These are phyloP conservation scores for Brotula barbata DNA, from an alignment of 2,797 vertebrate species.

Conservation along the genomic window DNA sequence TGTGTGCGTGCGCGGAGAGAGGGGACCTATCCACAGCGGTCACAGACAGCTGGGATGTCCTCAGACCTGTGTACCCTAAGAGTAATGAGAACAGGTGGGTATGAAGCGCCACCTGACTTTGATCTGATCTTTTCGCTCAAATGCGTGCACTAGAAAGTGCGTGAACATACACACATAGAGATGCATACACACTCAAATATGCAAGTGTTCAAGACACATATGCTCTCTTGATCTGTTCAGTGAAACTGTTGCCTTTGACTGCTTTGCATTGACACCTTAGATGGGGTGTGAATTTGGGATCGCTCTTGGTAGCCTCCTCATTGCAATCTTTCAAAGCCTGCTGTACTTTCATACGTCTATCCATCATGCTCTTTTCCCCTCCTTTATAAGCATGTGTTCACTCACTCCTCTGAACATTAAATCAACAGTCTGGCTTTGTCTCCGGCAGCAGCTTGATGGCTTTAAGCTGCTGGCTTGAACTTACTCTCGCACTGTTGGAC, in stretches of 20 bases:
- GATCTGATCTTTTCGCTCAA: slow-evolving; percentile 52
- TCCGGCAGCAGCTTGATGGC: slow-evolving; percentile 67
- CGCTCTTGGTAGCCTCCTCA: slow-evolving; percentile 65
- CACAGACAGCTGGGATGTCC: slow-evolving; percentile 58
- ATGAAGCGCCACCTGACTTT: slow-evolving; percentile 64
- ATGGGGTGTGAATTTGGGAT: slow-evolving; percentile 71
- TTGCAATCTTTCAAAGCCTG: slow-evolving; percentile 70
- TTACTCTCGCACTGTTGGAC: slow-evolving; percentile 52
- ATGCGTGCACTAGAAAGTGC: slow-evolving; percentile 13
- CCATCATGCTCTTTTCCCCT: slow-evolving; percentile 68
- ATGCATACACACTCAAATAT: slow-evolving; percentile 7
- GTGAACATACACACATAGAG: slow-evolving; percentile 7
- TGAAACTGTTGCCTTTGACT: slow-evolving; percentile 61
- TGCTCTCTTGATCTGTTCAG: slow-evolving; percentile 23
- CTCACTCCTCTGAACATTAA: slow-evolving; percentile 70
- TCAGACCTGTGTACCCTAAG: slow-evolving; percentile 30
- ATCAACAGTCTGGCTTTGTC: slow-evolving; percentile 70
- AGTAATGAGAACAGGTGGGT: slow-evolving; percentile 79
- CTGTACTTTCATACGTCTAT: slow-evolving; percentile 68
- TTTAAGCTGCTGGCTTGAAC: slow-evolving; percentile 69
- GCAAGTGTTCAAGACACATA: slow-evolving; percentile 5
- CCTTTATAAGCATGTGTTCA: slow-evolving; percentile 64
- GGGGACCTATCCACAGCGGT: slow-evolving; percentile 12
- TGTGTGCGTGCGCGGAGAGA: slow-evolving; percentile 4
- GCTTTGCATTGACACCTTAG: slow-evolving; percentile 55